phyloP scores from a whole-genome alignment of 2,797 vertebrate genomes.

The Alfaro cultratus region DNA sequence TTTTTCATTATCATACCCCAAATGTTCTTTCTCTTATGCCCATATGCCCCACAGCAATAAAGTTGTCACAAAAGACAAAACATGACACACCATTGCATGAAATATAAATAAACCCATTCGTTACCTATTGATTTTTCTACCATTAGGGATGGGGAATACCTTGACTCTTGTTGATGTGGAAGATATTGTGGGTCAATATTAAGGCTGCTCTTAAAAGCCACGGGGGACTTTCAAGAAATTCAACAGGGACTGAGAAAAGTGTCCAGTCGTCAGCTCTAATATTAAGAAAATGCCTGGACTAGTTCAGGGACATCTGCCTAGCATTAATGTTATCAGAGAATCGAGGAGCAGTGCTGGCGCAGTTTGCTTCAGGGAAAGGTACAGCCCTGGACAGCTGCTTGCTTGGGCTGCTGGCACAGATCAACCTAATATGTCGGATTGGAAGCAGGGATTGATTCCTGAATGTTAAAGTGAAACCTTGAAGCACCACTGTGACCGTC shows the following conservation, averaged over 20 bases:
- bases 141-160: conserved; percentile 69
- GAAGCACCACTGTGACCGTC: conserved; percentile 44
- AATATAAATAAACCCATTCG: conserved; percentile 79
- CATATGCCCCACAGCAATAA: conserved; percentile 57
- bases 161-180: conserved; percentile 64
- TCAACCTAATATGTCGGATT: conserved; percentile 71
- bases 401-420: conserved; percentile 68
- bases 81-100: conserved; percentile 69
- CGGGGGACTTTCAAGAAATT: conserved; percentile 68
- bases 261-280: conserved; percentile 61
- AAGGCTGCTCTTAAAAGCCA: conserved; percentile 74
- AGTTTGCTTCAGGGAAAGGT: conserved; percentile 79
- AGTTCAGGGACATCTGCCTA: conserved; percentile 79
- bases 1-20: conserved; percentile 32
- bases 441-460: conserved; percentile 71
- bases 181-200: conserved; percentile 75
- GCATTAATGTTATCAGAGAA: conserved; percentile 81
- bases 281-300: conserved; percentile 71
- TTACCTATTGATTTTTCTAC: conserved; percentile 78
- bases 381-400: conserved; percentile 73
- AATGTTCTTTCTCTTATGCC: conserved; percentile 23
- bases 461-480: conserved; percentile 74
- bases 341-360: conserved; percentile 67
- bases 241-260: conserved; percentile 40
- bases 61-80: conserved; percentile 74